phyloP scores from a whole-genome alignment of 2,113 vertebrate species.

The Anolis carolinensis region DNA sequence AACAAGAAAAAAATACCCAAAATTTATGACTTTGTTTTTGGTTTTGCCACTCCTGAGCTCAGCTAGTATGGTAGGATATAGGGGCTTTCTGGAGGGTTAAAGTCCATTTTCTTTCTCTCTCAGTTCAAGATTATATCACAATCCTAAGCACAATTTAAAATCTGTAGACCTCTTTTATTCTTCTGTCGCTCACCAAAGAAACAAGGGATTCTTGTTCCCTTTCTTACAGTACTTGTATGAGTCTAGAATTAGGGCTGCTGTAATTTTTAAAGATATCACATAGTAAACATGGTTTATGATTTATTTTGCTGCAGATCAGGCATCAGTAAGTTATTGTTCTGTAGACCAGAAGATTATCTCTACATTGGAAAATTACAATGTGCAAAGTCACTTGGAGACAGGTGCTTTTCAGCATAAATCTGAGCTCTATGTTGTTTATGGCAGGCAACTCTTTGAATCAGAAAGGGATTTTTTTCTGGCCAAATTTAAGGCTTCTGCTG shows the following conservation, averaged over 20 bases:
- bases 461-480: background rate
- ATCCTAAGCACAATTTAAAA: background rate
- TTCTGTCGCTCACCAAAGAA: constrained; percentile 34
- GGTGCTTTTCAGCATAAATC: background rate
- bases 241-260: background rate
- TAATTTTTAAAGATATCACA: background rate
- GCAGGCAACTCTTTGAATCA: constrained; percentile 23
- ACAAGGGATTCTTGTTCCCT: background rate
- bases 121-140: no score
- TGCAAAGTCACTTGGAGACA: background rate
- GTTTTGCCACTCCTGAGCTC: no score
- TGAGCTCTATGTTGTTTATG: background rate
- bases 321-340: background rate
- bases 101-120: no score
- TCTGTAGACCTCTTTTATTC: background rate
- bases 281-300: background rate
- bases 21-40: background rate
- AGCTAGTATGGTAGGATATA: no score
- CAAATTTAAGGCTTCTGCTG: constrained; percentile 20
- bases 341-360: background rate
- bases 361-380: background rate
- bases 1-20: background rate
- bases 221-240: constrained; percentile 5
- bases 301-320: background rate
- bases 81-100: no score